Evolutionary conservation across 1,140 invertebrate genomes (phyloP), one percentile per base, ranked within the genome.

Genomic region (Euwallacea similis): DNA sequence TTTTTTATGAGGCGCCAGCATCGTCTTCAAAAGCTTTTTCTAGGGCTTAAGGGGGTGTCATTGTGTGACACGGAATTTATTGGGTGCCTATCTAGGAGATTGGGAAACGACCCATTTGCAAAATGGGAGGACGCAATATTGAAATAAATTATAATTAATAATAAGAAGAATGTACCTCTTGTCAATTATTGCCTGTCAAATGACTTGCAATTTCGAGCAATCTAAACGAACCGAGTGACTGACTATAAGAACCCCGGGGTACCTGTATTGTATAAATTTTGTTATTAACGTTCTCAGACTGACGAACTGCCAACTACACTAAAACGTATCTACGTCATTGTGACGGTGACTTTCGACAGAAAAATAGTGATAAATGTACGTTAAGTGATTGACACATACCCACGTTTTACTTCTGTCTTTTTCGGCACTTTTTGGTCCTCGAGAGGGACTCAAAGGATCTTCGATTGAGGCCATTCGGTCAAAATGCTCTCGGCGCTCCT

Each of bases 401-500:
- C 74, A 64, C 41, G 42, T 70, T 46, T 58, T 58, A 15, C 54
- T 75, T 56, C 74, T 76, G 15, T 76, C 77, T 43, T 78, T 79
- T 64, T 79, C 76, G 41, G 72, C 53, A 59, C 73, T 71, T 86
- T 75, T 78, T 10, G 86, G 81, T 87, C 16, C 88, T 80, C 87
- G 88, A 69, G 81, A 78, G 54, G 82, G 85, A 76, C 84, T 88
- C 46, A 86, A 78, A 7, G 90, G 83, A 78, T 92, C 90, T 76
- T 87, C 88, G 75, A 93, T 89, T 7, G 91, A 94, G 61, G 93
- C 93, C 86, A 97, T 89, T 76, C 91, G 87, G 82, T 97, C 96
- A 81, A 97, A 95, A 81, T 94, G 94, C 84, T 95, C 90, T 77
- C 93, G 95, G 72, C 93, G 86, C 81, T 98, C 95, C 80, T 93